Conservation (phyloP, 2,113 vertebrate species). For the Myxocyprinus asiaticus region DNA sequence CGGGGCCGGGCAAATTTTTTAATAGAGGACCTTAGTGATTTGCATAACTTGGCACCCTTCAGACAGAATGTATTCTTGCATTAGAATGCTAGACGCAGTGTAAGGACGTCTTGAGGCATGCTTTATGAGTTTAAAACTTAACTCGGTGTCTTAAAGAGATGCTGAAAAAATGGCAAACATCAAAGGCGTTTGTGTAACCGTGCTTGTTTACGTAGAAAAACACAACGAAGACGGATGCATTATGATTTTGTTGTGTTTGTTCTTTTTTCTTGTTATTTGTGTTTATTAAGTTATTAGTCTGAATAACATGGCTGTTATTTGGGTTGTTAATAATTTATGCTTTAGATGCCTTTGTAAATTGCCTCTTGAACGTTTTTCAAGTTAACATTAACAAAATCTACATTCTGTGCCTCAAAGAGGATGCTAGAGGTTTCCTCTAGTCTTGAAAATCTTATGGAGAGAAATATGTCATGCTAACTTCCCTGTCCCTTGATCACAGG, state of each 20-base stretch:
- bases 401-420: conserved; percentile 7
- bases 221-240: too few relatives aligned
- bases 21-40: too few relatives aligned
- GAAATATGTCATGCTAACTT: background rate
- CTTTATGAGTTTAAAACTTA: too few relatives aligned
- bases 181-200: too few relatives aligned
- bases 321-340: background rate
- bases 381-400: background rate
- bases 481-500: background rate
- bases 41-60: too few relatives aligned
- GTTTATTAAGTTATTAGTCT: background rate
- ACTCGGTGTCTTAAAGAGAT: too few relatives aligned
- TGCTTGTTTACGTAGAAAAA: too few relatives aligned
- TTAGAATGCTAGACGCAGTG: too few relatives aligned
- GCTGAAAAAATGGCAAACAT: too few relatives aligned
- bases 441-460: background rate
- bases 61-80: too few relatives aligned
- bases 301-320: background rate
- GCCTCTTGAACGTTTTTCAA: background rate
- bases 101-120: too few relatives aligned
- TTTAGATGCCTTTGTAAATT: conserved; percentile 4
- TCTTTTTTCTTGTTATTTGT: background rate
- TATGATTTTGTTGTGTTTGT: background rate
- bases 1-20: too few relatives aligned
- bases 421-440: background rate